These are phyloP conservation scores for Drosophila antonietae DNA, from an alignment of 2,888 invertebrate species.

Conservation along the genomic window DNA sequence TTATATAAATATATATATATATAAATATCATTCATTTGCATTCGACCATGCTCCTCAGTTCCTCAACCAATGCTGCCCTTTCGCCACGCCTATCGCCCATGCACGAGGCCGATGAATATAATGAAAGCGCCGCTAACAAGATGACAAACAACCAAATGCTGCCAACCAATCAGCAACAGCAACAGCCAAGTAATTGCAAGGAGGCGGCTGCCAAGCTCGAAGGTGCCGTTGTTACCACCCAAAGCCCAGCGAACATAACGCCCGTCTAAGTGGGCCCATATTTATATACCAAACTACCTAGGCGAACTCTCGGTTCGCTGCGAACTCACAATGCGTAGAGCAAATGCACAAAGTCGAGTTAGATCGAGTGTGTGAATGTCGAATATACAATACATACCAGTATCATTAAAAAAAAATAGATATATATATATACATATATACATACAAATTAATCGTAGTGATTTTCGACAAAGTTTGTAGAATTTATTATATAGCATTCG, in stretches of 20 bases:
- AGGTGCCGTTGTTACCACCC: constrained; percentile 38
- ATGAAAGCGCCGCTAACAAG: constrained; percentile 46
- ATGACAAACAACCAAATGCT: constrained; percentile 25
- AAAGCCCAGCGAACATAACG: constrained; percentile 70
- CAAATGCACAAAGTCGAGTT: constrained; percentile 42
- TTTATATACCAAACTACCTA: constrained; percentile 34
- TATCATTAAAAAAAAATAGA: constrained; percentile 41
- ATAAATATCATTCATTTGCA: constrained; percentile 62
- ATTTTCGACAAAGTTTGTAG: constrained; percentile 53
- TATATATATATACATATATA: constrained; percentile 15
- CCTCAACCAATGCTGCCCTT: constrained; percentile 63
- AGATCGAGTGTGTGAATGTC: constrained; percentile 22
- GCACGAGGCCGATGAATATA: constrained; percentile 91
- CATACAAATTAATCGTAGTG: constrained; percentile 54
- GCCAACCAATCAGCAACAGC: constrained; percentile 26
- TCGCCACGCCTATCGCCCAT: constrained; percentile 90
- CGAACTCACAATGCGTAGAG: constrained; percentile 26
- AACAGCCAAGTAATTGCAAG: constrained; percentile 55
- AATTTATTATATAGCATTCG: constrained; percentile 20
- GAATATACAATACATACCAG: constrained; percentile 43
- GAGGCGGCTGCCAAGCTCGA: constrained; percentile 63
- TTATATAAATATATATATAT: constrained; percentile 1
- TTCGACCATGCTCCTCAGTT: constrained; percentile 62
- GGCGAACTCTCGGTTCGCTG: background rate
- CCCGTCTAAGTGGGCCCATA: constrained; percentile 62